Evolutionary conservation across 2,113 vertebrate species (phyloP), one percentile per base, ranked within the genome.

Genomic region (Ivindomyrus marchei): DNA sequence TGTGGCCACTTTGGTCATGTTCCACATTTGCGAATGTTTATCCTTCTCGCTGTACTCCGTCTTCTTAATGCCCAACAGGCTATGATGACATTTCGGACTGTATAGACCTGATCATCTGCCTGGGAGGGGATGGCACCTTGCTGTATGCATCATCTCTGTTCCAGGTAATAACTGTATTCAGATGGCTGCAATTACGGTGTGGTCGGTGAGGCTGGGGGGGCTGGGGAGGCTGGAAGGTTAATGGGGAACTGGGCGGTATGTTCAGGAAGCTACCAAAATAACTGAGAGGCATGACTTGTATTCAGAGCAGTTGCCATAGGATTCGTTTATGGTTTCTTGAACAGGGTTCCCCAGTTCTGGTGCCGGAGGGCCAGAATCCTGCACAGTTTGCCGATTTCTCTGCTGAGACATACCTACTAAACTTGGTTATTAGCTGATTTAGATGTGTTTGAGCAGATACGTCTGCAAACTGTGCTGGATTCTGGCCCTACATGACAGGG

Each of bases 121-220:
- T 97, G 90, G 96, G 96, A 6, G 96, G 96, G 4, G 96, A 97
- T n/a, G 96, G 96, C 6, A 97, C 96, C 56, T 93, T 97, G 89
- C 95, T 97, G 8, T 97, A 97, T 1, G 96, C 96, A 36, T 97
- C 96, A 36, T 97, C 96, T 15, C 94, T 97, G 27, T 97, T 97
- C 91, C 96, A 97, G 96, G 96, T 96, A 93, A 2, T 17, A 19
- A 39, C 39, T 31, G 24, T 47, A 15, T 49, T 86, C 13, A n/a
- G 24, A 46, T 66, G 10, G 56, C 47, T 27, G 2, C 27, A 31
- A 1, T 36, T 36, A 31, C n/a, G 1, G 13, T 87, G n/a, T 31
- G 27, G 83, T 85, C 0, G n/a, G n/a, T 17, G 49, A 11, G 19
- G 9, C 3, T 52, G 83, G 6, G 21, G 24, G 36, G 36, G 36